Conservation (phyloP, 2,797 vertebrate species). For the Scomberomorus guttatus region DNA sequence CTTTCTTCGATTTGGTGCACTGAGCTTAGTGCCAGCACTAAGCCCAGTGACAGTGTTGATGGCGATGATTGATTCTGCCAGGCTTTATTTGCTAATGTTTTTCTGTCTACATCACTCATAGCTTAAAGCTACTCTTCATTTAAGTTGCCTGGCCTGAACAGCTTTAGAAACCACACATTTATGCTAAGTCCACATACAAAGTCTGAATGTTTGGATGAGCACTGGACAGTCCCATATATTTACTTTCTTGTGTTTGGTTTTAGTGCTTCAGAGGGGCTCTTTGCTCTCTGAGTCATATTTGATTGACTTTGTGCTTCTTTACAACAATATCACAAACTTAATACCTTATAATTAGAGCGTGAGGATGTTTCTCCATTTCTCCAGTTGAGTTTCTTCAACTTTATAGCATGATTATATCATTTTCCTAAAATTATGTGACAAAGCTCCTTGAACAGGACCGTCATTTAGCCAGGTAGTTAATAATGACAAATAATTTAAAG, state of each 20-base stretch:
- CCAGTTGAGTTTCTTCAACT: background rate
- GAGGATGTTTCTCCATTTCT: background rate
- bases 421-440: background rate
- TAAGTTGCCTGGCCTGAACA: conserved; percentile 6
- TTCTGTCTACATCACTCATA: conserved; percentile 33
- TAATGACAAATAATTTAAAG: background rate
- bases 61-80: conserved; percentile 57
- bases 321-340: background rate
- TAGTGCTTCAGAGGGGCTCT: background rate
- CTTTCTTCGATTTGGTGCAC: conserved; percentile 36
- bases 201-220: too few species aligned
- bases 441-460: background rate
- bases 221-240: background rate
- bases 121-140: conserved; percentile 27
- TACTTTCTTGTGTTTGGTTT: background rate
- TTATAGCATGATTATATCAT: background rate
- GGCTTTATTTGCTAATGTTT: conserved; percentile 55
- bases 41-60: conserved; percentile 51
- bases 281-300: background rate
- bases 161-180: too few species aligned
- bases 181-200: too few species aligned
- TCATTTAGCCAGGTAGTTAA: background rate
- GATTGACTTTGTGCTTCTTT: background rate
- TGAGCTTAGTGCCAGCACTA: conserved; percentile 35
- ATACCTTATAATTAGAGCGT: background rate